Evolutionary conservation across 2,888 invertebrate species (phyloP).

Genomic region (Pyrrhia umbra): DNA sequence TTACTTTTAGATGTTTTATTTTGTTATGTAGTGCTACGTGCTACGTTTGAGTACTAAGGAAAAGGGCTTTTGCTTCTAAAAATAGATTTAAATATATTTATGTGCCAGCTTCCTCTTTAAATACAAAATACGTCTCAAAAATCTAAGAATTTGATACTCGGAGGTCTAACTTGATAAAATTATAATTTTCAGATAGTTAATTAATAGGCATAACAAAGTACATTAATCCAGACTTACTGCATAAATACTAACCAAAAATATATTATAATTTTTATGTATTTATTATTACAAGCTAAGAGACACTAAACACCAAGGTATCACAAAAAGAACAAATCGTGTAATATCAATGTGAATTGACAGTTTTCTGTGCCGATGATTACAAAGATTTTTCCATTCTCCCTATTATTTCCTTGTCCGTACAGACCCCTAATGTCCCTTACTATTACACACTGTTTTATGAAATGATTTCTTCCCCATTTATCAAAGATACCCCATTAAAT

Average conservation of each 20-base stretch:
- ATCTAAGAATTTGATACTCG: no score
- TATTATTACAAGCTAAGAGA: no score
- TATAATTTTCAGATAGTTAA: no score
- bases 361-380: not conserved
- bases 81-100: not conserved
- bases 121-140: no score
- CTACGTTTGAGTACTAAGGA: not conserved
- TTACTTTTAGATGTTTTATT: conserved; percentile 15
- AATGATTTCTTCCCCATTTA: not conserved
- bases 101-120: not conserved
- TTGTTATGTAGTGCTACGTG: not conserved
- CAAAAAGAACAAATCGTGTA: not conserved
- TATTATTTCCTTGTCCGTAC: conserved; percentile 4
- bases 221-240: no score
- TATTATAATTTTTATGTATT: no score
- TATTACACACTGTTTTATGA: not conserved
- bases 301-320: not conserved
- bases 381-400: not conserved
- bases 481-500: not conserved
- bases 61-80: not conserved
- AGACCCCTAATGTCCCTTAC: not conserved
- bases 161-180: no score
- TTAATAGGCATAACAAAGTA: no score
- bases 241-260: no score
- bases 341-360: conserved; percentile 6